These are phyloP conservation scores for Carlito syrichta DNA, from an alignment of 2,113 vertebrate species.

Conservation along the genomic window DNA sequence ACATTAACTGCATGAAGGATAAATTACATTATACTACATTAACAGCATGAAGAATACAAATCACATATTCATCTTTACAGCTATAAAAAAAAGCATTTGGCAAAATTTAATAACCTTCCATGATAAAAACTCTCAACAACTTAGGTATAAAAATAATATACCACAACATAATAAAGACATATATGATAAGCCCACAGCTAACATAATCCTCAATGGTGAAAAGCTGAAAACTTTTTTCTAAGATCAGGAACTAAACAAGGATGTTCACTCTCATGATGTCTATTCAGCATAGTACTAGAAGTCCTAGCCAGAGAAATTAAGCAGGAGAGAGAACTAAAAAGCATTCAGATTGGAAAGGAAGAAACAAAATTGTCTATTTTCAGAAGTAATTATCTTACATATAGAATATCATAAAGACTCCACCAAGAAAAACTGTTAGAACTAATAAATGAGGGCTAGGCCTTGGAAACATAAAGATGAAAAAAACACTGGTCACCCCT, in stretches of 20 bases:
- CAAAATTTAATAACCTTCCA: neutral
- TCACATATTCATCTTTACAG: neutral
- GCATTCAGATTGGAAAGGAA: neutral
- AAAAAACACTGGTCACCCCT: neutral
- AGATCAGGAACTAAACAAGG: neutral
- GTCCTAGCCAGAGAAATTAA: neutral
- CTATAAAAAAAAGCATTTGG: neutral
- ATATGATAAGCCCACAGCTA: neutral
- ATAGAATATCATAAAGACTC: neutral
- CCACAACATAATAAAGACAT: neutral
- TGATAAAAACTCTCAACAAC: neutral
- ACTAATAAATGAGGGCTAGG: neutral
- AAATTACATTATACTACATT: neutral
- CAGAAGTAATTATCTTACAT: neutral
- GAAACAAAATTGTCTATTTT: neutral
- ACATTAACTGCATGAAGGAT: neutral
- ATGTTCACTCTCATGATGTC: neutral
- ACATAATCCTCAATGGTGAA: neutral
- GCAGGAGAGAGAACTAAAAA: neutral
- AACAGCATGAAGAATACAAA: neutral
- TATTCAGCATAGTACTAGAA: neutral
- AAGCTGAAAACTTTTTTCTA: neutral
- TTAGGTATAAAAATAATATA: neutral
- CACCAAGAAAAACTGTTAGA: neutral
- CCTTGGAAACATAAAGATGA: neutral